These are phyloP conservation scores for Disparrhopalites patrizii DNA, from an alignment of 2,888 invertebrate species.

Conservation along the genomic window DNA sequence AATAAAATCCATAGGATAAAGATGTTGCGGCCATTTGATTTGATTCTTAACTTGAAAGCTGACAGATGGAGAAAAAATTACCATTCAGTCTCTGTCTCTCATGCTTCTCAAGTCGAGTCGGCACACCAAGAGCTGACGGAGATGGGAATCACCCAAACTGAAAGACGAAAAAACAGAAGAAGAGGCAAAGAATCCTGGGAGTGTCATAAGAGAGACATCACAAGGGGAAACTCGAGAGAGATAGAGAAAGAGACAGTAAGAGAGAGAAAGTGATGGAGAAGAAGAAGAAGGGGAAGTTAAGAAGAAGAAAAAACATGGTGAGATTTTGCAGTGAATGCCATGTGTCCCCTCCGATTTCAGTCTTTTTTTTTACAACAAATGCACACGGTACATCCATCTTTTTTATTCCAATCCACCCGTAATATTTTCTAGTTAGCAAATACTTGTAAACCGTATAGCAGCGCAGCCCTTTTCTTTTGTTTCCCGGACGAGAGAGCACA, in stretches of 20 bases:
- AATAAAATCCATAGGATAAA: slow-evolving; percentile 34
- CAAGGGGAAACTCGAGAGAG: background rate
- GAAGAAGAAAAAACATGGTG: slow-evolving; percentile 18
- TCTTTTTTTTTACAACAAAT: slow-evolving; percentile 22
- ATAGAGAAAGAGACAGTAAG: slow-evolving; percentile 6
- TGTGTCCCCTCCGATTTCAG: slow-evolving; percentile 24
- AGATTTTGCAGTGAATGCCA: slow-evolving; percentile 25
- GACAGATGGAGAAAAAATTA: slow-evolving; percentile 34
- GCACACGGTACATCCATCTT: slow-evolving; percentile 24
- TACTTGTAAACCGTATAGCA: too few relatives aligned
- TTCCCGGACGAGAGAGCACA: too few relatives aligned
- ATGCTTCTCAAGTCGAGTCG: slow-evolving; percentile 3
- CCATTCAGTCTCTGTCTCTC: slow-evolving; percentile 28
- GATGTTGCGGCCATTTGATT: slow-evolving; percentile 34
- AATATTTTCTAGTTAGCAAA: slow-evolving; percentile 7
- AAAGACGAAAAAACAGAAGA: background rate
- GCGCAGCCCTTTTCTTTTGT: too few relatives aligned
- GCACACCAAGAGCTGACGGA: background rate
- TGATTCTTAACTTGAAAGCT: slow-evolving; percentile 31
- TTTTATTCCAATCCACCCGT: slow-evolving; percentile 14
- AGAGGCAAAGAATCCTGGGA: background rate
- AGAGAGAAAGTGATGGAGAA: background rate
- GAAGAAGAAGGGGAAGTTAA: slow-evolving; percentile 2
- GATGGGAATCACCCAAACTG: slow-evolving; percentile 5
- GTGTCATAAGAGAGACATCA: background rate